These are phyloP conservation scores for Parotocinclus haroldoi DNA, from an alignment of 2,797 vertebrate species.

Conservation along the genomic window DNA sequence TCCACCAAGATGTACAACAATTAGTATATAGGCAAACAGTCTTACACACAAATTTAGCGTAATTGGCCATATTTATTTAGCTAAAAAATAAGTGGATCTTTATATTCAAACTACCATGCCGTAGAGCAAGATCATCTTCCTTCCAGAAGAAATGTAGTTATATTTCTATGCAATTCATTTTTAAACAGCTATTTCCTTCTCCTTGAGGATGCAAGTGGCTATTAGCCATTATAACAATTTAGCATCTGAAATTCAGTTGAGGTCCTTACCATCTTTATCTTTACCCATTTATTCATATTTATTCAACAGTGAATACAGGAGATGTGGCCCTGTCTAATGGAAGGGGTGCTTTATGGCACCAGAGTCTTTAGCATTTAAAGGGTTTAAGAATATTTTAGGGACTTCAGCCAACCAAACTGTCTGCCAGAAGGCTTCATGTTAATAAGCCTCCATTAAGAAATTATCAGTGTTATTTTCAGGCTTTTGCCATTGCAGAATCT, in stretches of 20 bases:
- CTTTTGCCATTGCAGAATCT: conserved; percentile 63
- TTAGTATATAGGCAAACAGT: too few species aligned
- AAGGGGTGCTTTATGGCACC: conserved; percentile 34
- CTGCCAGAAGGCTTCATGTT: conserved; percentile 62
- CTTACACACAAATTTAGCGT: too few species aligned
- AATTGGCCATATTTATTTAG: too few species aligned
- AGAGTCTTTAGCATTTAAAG: conserved; percentile 42
- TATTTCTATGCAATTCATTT: too few species aligned
- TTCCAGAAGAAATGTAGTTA: too few species aligned
- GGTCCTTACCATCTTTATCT: conserved; percentile 10
- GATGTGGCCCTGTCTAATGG: conserved; percentile 17
- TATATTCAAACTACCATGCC: too few species aligned
- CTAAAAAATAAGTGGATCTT: too few species aligned
- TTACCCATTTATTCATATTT: conserved; percentile 29
- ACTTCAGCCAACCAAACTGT: conserved; percentile 41
- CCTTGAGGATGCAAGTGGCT: too few species aligned
- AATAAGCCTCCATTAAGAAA: conserved; percentile 74
- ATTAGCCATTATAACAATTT: too few species aligned
- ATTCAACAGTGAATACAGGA: conserved; percentile 22
- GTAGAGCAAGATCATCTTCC: too few species aligned
- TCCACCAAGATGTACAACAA: too few species aligned
- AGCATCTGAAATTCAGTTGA: neutral
- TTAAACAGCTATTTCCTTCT: too few species aligned
- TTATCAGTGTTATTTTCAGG: conserved; percentile 71
- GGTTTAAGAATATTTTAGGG: conserved; percentile 42